Percentiles rank a stretch among this genome's conserved stretches.
Conservation (phyloP, 2,797 vertebrate genomes). For the Carapus acus region DNA sequence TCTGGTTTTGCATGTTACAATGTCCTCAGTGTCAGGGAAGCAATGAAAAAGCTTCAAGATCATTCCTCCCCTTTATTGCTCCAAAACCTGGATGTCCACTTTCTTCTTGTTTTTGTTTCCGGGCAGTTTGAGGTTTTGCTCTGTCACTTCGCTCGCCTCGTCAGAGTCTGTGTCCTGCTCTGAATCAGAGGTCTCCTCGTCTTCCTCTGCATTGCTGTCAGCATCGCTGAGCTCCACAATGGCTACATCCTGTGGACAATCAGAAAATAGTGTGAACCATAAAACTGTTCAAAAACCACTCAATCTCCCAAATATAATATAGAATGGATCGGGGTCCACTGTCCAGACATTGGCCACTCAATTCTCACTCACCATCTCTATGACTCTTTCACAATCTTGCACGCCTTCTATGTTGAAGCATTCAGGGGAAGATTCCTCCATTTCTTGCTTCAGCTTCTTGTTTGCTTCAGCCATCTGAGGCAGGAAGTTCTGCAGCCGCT, state of each 20-base stretch:
- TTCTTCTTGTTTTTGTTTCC: slow-evolving; percentile 63
- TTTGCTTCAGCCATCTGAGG: slow-evolving; percentile 90
- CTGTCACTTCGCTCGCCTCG: slow-evolving; percentile 62
- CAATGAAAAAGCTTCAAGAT: too few species aligned
- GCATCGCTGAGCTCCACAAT: slow-evolving; percentile 81
- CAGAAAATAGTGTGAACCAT: background rate
- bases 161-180: slow-evolving; percentile 63
- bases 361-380: slow-evolving; percentile 82
- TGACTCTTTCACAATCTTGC: slow-evolving; percentile 73
- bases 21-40: too few species aligned
- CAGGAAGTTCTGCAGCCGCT: slow-evolving; percentile 83
- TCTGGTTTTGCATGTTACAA: too few species aligned
- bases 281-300: too few species aligned
- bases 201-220: slow-evolving; percentile 62
- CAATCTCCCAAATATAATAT: too few species aligned
- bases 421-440: slow-evolving; percentile 71
- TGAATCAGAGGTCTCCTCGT: slow-evolving; percentile 39
- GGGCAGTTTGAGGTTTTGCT: slow-evolving; percentile 79
- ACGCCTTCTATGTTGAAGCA: slow-evolving; percentile 84
- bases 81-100: slow-evolving; percentile 78
- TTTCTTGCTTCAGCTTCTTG: slow-evolving; percentile 79
- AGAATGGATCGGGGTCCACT: too few species aligned
- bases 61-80: slow-evolving; percentile 39
- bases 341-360: too few species aligned
- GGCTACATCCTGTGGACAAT: slow-evolving; percentile 77